Evolutionary conservation across 2,797 vertebrate species (phyloP).

Genomic region (Pempheris klunzingeri): DNA sequence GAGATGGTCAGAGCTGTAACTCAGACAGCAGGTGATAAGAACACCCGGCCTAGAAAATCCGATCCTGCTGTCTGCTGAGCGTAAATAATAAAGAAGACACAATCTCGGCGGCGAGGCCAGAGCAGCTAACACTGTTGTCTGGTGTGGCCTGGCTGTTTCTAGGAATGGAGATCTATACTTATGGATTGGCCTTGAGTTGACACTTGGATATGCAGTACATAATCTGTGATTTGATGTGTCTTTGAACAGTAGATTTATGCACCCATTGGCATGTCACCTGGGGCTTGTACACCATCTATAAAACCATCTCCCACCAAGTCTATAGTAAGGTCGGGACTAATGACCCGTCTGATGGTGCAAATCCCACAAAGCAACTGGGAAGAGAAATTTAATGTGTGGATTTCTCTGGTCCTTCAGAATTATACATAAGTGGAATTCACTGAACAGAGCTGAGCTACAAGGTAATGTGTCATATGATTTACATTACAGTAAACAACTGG

Average conservation of each 20-base stretch:
- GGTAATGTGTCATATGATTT: constrained; percentile 47
- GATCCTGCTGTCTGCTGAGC: constrained; percentile 77
- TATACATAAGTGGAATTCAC: constrained; percentile 11
- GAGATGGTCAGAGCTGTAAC: constrained; percentile 63
- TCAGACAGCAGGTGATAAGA: constrained; percentile 67
- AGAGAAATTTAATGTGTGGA: constrained; percentile 49
- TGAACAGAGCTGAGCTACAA: constrained; percentile 17
- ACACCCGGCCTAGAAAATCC: constrained; percentile 79
- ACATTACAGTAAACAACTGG: constrained; percentile 66
- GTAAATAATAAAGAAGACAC: constrained; percentile 86
- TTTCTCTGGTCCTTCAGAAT: constrained; percentile 36
- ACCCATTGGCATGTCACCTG: constrained; percentile 12
- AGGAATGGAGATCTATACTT: constrained; percentile 53
- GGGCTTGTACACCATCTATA: constrained; percentile 3
- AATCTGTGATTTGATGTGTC: constrained; percentile 47
- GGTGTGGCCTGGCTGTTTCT: constrained; percentile 31
- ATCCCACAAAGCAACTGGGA: constrained; percentile 45
- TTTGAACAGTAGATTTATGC: constrained; percentile 46
- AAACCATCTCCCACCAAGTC: neutral
- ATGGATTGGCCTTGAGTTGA: constrained; percentile 61
- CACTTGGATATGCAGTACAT: constrained; percentile 31
- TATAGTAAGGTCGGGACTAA: constrained; percentile 27
- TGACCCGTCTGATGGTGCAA: constrained; percentile 44
- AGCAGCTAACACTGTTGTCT: constrained; percentile 22
- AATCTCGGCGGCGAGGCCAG: constrained; percentile 51